Conservation (phyloP, 2,113 vertebrate genomes). For the Zosterops hypoxanthus region DNA sequence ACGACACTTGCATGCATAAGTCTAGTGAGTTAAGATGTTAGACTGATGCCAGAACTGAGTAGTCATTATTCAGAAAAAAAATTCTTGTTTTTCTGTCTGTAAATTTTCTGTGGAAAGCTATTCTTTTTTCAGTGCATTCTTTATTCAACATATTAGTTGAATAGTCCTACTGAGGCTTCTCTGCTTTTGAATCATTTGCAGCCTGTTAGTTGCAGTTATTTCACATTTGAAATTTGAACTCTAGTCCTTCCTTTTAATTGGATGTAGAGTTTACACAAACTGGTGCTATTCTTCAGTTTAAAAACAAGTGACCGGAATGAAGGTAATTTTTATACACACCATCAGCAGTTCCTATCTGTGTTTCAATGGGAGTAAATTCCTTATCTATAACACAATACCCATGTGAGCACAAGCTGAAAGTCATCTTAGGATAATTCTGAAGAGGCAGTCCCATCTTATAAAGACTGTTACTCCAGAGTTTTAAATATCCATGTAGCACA, state of each 20-base stretch:
- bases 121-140: neutral
- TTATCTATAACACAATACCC: neutral
- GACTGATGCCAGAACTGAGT: neutral
- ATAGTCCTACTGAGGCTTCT: neutral
- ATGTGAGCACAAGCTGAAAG: neutral
- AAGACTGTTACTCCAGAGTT: neutral
- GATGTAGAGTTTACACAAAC: neutral
- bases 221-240: conserved; percentile 30
- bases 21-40: conserved; percentile 9
- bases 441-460: neutral
- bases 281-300: neutral
- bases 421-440: neutral
- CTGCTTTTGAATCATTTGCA: conserved; percentile 27
- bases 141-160: conserved; percentile 1
- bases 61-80: neutral
- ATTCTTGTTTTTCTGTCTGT: conserved; percentile 6
- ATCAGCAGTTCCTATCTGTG: neutral
- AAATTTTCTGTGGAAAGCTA: conserved; percentile 15
- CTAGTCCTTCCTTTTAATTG: neutral
- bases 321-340: neutral
- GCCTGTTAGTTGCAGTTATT: conserved; percentile 14
- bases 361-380: neutral
- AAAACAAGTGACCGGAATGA: neutral
- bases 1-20: neutral
- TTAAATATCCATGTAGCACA: neutral